Conservation (phyloP, 1,140 invertebrate species). For the Lysiphlebus fabarum region DNA sequence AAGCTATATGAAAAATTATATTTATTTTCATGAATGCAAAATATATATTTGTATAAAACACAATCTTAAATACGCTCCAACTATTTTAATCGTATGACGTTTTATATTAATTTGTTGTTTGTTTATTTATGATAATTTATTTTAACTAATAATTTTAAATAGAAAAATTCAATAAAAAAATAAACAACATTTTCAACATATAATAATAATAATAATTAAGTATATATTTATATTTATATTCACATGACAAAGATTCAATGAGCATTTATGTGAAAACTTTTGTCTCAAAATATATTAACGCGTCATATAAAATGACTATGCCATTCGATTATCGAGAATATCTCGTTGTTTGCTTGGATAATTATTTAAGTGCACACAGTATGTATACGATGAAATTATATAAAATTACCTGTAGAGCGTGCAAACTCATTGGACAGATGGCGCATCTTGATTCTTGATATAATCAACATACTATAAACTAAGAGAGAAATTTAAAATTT, state of each 20-base stretch:
- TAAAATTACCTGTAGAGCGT: constrained; percentile 19
- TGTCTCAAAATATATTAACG: constrained; percentile 22
- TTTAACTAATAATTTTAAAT: too few relatives aligned
- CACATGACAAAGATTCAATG: constrained; percentile 1
- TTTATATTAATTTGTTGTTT: constrained; percentile 24
- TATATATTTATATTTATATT: too few relatives aligned
- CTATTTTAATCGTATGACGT: constrained; percentile 23
- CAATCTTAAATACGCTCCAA: constrained; percentile 2
- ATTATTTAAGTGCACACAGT: constrained; percentile 21
- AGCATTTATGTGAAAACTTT: constrained; percentile 11
- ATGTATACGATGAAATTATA: constrained; percentile 24
- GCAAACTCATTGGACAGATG: not conserved
- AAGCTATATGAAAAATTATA: not conserved
- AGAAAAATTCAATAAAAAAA: too few relatives aligned
- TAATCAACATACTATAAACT: constrained; percentile 5
- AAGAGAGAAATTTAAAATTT: not conserved
- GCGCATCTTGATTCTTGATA: not conserved
- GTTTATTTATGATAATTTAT: not conserved
- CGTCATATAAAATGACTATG: constrained; percentile 20
- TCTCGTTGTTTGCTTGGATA: constrained; percentile 26
- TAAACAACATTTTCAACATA: too few relatives aligned
- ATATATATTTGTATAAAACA: not conserved
- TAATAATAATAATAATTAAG: too few relatives aligned
- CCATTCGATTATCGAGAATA: constrained; percentile 24
- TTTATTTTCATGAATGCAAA: not conserved